Evolutionary conservation across 2,113 vertebrate genomes (phyloP), one percentile per base, ranked within the genome.

Genomic region (Vulpes lagopus): DNA sequence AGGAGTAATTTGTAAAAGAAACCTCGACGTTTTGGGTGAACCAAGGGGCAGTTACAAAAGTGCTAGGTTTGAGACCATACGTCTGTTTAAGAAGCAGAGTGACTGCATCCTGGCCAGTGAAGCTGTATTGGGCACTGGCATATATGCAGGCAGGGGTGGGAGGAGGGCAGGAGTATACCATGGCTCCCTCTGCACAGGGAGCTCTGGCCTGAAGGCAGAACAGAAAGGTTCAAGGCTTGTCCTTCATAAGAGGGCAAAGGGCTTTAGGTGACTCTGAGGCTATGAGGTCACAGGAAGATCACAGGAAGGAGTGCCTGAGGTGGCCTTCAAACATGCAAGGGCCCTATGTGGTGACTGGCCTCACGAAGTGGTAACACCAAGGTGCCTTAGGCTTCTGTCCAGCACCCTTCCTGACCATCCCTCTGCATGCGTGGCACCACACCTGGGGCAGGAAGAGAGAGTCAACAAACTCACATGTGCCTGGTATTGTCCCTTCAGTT

Each of bases 1-100:
- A 89, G 93, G 81, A 94, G 11, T 60, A 55, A 88, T 93, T 96
- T 92, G 30, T 92, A 49, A 85, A 65, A 93, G 57, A 49, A 80
- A 97, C 62, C 90, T 94, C 43, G 49, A 59, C 60, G 14, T 91
- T 51, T 71, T 32, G 79, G 23, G 64, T 81, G 79, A 96, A 69
- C 60, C 89, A 73, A 89, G 12, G 32, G 78, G 51, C 81, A 62
- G 15, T 84, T 89, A 79, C 71, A 91, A 17, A 95, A 91, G 92
- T 73, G 62, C 74, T 69, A 15, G 32, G 57, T 65, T 94, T 85
- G 35, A 86, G 94, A 65, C 23, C 74, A 65, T 27, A 67, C 0
- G 32, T 73, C 22, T 59, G 65, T 71, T 97, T 80, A 96, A 19
- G n/a, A 67, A 89, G 59, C 22, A 60, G 23, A 20, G 25, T 32